phyloP scores from a whole-genome alignment of 37 sponge, comb jelly and placozoan genomes.

The Mnemiopsis leidyi region DNA sequence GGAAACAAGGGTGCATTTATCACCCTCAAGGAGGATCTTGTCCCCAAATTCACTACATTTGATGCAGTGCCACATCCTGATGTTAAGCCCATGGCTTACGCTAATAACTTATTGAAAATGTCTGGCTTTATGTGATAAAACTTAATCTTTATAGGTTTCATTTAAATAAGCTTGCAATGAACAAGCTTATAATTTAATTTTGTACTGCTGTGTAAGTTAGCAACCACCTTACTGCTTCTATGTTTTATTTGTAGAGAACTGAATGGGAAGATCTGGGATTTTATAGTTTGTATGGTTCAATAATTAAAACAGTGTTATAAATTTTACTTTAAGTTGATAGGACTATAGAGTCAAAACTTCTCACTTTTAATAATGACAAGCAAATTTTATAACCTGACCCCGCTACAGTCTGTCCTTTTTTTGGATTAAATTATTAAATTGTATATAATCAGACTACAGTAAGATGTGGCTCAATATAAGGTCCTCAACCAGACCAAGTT shows the following conservation, averaged over 20 bases:
- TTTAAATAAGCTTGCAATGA: not conserved
- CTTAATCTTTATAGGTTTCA: not conserved
- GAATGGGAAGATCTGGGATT: not conserved
- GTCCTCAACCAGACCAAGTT: too few relatives aligned
- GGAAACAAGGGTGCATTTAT: conserved; percentile 98
- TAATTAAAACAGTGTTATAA: not conserved
- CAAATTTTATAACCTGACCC: not conserved
- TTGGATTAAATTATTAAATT: too few relatives aligned
- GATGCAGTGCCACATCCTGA: conserved; percentile 97
- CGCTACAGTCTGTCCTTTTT: not conserved
- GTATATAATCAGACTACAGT: not conserved
- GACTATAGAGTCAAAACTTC: too few relatives aligned
- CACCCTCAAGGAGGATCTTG: conserved; percentile 75
- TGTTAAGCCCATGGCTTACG: conserved; percentile 96
- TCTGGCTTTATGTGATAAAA: conserved; percentile 49
- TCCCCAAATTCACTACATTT: conserved; percentile 84
- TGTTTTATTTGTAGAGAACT: not conserved
- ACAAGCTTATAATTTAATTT: not conserved
- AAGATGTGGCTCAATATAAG: not conserved
- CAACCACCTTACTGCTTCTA: not conserved
- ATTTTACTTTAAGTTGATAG: too few relatives aligned
- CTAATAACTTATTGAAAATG: conserved; percentile 81
- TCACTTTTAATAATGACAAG: not conserved
- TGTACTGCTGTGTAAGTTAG: not conserved
- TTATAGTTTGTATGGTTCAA: not conserved